phyloP scores from a whole-genome alignment of 30 jellyfish, hydroid and myxozoan species.

The Aurelia aurita region DNA sequence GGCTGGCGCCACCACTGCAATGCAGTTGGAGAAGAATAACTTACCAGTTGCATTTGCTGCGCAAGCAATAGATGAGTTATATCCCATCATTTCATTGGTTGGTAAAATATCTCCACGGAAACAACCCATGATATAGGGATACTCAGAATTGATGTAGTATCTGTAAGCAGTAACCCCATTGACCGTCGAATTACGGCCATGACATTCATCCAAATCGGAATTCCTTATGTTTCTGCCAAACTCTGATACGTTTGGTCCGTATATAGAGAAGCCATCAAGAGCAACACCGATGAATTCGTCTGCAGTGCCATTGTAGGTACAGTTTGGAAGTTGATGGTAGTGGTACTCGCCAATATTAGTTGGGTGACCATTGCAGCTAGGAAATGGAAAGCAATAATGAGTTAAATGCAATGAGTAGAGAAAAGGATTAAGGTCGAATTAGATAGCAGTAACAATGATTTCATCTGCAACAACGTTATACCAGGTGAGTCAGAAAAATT shows the following conservation, averaged over 20 bases:
- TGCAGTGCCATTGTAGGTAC: constrained; percentile 10
- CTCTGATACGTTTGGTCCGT: constrained; percentile 29
- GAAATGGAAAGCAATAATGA: background rate
- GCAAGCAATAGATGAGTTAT: too few species aligned
- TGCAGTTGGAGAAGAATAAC: too few species aligned
- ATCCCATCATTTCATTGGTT: too few species aligned
- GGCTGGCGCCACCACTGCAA: too few species aligned
- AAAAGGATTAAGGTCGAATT: too few species aligned
- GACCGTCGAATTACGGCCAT: constrained; percentile 6
- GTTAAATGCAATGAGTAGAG: too few species aligned
- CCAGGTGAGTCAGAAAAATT: too few species aligned
- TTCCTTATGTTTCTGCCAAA: background rate
- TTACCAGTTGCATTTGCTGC: too few species aligned
- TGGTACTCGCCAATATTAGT: constrained; percentile 11
- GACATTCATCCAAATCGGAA: constrained; percentile 13
- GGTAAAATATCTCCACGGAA: background rate
- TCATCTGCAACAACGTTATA: too few species aligned
- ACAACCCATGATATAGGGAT: constrained; percentile 17
- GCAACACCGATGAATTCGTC: constrained; percentile 20
- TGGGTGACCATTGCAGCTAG: constrained; percentile 26
- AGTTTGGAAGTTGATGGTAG: constrained; percentile 18
- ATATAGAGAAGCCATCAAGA: constrained; percentile 8
- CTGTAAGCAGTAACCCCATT: constrained; percentile 21
- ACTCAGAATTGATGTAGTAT: background rate
- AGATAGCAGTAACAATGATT: too few species aligned